Evolutionary conservation across 2,797 vertebrate genomes (phyloP).

Genomic region (Mus spretus): DNA sequence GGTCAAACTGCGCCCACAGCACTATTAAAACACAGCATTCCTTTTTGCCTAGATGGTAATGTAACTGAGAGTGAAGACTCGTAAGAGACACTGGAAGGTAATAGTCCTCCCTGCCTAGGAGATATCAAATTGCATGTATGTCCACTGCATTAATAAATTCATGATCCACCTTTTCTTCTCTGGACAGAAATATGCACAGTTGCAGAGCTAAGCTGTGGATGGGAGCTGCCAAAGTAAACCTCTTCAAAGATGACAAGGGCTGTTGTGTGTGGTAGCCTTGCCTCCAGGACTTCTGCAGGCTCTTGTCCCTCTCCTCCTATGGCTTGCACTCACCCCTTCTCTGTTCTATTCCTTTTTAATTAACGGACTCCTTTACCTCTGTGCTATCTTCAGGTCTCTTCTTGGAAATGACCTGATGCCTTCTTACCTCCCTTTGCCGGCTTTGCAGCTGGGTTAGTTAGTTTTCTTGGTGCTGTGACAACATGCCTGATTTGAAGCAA

Average conservation of each 20-base stretch:
- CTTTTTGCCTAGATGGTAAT: constrained; percentile 79
- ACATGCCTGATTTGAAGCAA: background rate
- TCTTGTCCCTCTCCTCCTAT: background rate
- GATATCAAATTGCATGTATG: constrained; percentile 53
- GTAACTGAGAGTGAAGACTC: constrained; percentile 60
- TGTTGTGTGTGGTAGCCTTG: background rate
- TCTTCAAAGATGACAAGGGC: background rate
- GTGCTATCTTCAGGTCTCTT: background rate
- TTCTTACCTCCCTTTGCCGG: background rate
- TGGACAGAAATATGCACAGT: background rate
- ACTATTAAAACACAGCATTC: constrained; percentile 86
- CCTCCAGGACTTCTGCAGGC: background rate
- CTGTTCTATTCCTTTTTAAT: background rate
- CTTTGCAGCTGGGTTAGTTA: background rate
- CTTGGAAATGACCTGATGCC: background rate
- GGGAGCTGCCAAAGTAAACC: background rate
- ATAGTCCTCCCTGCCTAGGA: constrained; percentile 51
- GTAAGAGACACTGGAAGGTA: constrained; percentile 56
- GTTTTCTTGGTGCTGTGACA: background rate
- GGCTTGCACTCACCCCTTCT: background rate
- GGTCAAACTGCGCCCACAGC: constrained; percentile 86
- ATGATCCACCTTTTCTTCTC: background rate
- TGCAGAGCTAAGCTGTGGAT: background rate
- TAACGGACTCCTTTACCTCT: background rate
- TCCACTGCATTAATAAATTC: constrained; percentile 45